phyloP scores from a whole-genome alignment of 2,113 vertebrate species.

The Pipra filicauda region DNA sequence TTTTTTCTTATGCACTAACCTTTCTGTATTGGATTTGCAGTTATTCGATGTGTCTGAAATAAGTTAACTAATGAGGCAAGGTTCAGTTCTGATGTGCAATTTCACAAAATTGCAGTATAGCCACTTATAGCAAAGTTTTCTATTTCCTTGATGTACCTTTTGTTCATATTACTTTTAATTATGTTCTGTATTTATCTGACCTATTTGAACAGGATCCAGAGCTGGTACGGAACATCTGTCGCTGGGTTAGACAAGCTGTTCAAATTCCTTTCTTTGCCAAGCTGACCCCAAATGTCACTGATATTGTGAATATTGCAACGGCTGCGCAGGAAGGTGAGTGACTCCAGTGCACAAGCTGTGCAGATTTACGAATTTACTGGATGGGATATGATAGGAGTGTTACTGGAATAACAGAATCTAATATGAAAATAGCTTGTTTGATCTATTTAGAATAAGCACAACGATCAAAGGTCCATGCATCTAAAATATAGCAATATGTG shows the following conservation, averaged over 20 bases:
- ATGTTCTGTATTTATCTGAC: constrained; percentile 74
- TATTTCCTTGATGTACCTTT: constrained; percentile 59
- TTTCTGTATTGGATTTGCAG: constrained; percentile 37
- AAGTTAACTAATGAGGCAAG: constrained; percentile 42
- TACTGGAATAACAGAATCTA: not conserved
- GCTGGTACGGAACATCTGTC: constrained; percentile 92
- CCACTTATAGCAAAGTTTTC: constrained; percentile 57
- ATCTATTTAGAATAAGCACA: not conserved
- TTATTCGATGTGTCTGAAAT: constrained; percentile 5
- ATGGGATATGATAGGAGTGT: not conserved
- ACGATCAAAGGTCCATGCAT: not conserved
- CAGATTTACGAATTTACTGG: not conserved
- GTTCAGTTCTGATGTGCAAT: constrained; percentile 20
- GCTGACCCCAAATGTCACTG: constrained; percentile 93
- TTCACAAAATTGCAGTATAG: constrained; percentile 21
- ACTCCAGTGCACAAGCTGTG: not conserved
- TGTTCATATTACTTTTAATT: constrained; percentile 75
- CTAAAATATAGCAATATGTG: not conserved
- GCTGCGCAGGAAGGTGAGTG: constrained; percentile 88
- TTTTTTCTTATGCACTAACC: not conserved
- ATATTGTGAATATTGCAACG: constrained; percentile 88
- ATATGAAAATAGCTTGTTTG: not conserved
- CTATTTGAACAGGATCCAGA: constrained; percentile 88
- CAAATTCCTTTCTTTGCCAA: constrained; percentile 95
- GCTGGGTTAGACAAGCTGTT: constrained; percentile 90